These are phyloP conservation scores for Etheostoma nigrum DNA, from an alignment of 2,797 vertebrate genomes.

Conservation along the genomic window DNA sequence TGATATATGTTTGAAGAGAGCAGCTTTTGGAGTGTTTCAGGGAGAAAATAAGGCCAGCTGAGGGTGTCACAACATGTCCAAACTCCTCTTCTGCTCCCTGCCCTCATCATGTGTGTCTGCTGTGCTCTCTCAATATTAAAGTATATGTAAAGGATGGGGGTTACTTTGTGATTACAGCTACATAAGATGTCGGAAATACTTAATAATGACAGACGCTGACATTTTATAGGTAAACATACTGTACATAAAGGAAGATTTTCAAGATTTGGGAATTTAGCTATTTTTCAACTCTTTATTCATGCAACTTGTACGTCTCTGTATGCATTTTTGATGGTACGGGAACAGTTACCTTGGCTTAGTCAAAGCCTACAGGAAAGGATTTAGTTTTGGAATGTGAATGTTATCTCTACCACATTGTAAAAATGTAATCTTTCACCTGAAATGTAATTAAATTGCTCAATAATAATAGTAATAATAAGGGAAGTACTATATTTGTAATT, in stretches of 20 bases:
- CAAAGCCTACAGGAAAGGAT: constrained; percentile 5
- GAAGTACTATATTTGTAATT: background rate
- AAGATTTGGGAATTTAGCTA: background rate
- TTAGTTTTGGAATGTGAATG: background rate
- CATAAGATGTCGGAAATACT: constrained; percentile 7
- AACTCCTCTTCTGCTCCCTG: background rate
- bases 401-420: too few species aligned
- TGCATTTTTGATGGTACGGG: background rate
- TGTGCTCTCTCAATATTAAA: background rate
- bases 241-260: background rate
- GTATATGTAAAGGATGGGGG: constrained; percentile 1
- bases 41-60: constrained; percentile 28
- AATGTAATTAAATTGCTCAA: background rate
- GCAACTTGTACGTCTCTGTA: background rate
- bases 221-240: background rate
- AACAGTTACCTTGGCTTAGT: constrained; percentile 22
- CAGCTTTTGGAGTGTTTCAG: constrained; percentile 44
- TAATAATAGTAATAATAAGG: too few species aligned
- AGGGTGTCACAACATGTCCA: constrained; percentile 45
- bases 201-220: background rate
- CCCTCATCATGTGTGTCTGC: background rate
- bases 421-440: background rate
- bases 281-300: background rate
- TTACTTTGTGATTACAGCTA: background rate
- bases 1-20: constrained; percentile 60